Evolutionary conservation across 2,113 vertebrate species (phyloP), one percentile per base, ranked within the genome.

Genomic region (Deroptyus accipitrinus): DNA sequence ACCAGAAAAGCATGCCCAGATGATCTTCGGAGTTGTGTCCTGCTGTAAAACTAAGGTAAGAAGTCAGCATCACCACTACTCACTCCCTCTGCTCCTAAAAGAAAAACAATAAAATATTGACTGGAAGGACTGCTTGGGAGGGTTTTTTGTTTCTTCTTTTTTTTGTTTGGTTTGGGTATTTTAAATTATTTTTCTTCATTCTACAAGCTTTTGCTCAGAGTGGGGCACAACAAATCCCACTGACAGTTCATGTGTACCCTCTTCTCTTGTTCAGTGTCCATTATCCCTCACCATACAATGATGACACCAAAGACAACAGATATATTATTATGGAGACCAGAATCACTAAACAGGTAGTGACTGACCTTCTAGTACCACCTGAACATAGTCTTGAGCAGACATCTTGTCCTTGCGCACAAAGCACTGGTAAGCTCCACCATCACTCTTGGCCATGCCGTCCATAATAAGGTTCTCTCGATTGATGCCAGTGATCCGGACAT

Each of bases 391-490:
- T 96, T 99, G 99, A 30, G 99, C 99, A 1, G 99, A 99, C 98
- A 99, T 99, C 96, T 99, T 99, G 94, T 98, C 98, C 93, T 98
- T 99, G 89, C 99, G 98, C 92, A 99, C 99, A 20, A 99, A 99
- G 97, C 99, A 99, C 97, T 99, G 99, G 97, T 99, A 99, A 5
- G 99, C 99, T 4, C 99, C 99, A 17, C 99, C 99, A 7, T 99
- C 99, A 17, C 99, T 99, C 98, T 99, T 99, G 33, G 98, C 99
- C 99, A 99, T 99, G 94, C 99, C 99, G 70, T 99, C 99, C 98
- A 99, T 99, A 88, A 99, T 98, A 48, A 99, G 98, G 96, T 98
- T 99, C 97, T 99, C 99, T 9, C 98, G 98, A 97, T 98, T 99
- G 94, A 98, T 25, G 0, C 99, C 99, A 14, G 98, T 99, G 97